A percentile compares a stretch with the other conserved stretches of the same genome.
Evolutionary conservation across 2,888 invertebrate species (phyloP).

Genomic region (Watsonalla cultraria): DNA sequence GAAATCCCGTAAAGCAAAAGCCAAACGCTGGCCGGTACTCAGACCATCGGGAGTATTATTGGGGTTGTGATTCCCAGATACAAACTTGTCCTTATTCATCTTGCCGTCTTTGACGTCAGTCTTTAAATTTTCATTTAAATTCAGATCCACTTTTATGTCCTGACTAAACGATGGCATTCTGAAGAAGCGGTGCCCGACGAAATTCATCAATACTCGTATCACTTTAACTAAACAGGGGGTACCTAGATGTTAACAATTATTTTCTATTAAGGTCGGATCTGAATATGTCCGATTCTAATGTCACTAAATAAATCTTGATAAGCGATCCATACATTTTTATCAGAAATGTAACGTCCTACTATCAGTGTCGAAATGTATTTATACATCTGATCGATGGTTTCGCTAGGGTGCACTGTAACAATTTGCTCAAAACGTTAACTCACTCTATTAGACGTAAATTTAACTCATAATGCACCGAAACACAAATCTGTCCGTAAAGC

Average conservation of each 20-base stretch:
- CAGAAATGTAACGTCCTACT: constrained; percentile 36
- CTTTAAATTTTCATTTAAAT: constrained; percentile 52
- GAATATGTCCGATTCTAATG: constrained; percentile 9
- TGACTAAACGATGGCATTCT: constrained; percentile 68
- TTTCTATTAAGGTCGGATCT: not conserved
- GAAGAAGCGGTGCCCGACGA: constrained; percentile 27
- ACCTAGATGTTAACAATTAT: not conserved
- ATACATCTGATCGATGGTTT: constrained; percentile 43
- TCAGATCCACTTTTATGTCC: constrained; percentile 63
- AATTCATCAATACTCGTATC: constrained; percentile 24
- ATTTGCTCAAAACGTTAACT: constrained; percentile 33
- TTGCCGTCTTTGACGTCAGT: constrained; percentile 44
- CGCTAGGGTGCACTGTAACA: constrained; percentile 33
- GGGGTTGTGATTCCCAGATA: constrained; percentile 30
- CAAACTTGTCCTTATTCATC: constrained; percentile 38
- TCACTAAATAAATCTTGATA: constrained; percentile 26
- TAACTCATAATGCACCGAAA: constrained; percentile 32
- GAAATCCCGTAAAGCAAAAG: constrained; percentile 63
- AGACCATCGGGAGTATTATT: constrained; percentile 45
- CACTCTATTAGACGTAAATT: constrained; percentile 41
- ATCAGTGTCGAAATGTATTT: constrained; percentile 37
- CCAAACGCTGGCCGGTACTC: constrained; percentile 54
- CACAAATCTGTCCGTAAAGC: constrained; percentile 52
- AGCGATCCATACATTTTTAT: constrained; percentile 54
- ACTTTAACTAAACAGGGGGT: constrained; percentile 1